Base-by-base conservation (phyloP, 2,888 invertebrate genomes). In the Gibbula magus region DNA sequence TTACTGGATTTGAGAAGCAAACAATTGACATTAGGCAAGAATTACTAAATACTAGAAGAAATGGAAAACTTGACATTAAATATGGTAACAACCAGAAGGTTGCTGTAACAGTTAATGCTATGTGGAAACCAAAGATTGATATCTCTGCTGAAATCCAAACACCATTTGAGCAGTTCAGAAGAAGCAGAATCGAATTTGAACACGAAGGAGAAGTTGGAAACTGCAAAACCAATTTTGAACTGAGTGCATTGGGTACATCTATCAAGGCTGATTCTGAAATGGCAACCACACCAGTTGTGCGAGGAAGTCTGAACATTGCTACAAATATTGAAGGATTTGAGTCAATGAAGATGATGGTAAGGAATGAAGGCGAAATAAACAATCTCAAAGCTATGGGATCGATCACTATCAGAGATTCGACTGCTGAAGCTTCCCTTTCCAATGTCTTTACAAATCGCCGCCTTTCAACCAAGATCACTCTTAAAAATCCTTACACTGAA, bases 401-500 rank as follows among this genome's bases (percentile, higher is more conserved):
- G 8, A 8, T 75, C 2, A 39, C 25, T n/a, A 32, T 54, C 35
- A 35, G 35, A 20, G 54, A 54, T 18, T 25, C 1, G 13, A 54
- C 32, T 29, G 18, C 29, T 20, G 53, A 75, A 53, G 75, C 32
- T n/a, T 18, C 52, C 20, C 5, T 75, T 8, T n/a, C 20, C 52
- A 25, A 75, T 32, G 32, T 52, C 29, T 53, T 53, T 20, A 53
- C n/a, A 7, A n/a, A 16, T 54, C 22, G 75, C 10, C 52, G 53
- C 0, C 52, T 75, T 16, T 52, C 20, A 22, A 75, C 75, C 4
- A 20, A 75, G 10, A 53, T 75, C 25, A 32, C 53, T 7, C 8
- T 87, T 4, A 84, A 78, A 10, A 78, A 80, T 13, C 88, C 86
- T 3, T 85, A 80, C 52, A 83, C 85, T 7, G 81, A 84, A 22